Conservation (phyloP, 2,113 vertebrate genomes). For the Pterocles gutturalis region DNA sequence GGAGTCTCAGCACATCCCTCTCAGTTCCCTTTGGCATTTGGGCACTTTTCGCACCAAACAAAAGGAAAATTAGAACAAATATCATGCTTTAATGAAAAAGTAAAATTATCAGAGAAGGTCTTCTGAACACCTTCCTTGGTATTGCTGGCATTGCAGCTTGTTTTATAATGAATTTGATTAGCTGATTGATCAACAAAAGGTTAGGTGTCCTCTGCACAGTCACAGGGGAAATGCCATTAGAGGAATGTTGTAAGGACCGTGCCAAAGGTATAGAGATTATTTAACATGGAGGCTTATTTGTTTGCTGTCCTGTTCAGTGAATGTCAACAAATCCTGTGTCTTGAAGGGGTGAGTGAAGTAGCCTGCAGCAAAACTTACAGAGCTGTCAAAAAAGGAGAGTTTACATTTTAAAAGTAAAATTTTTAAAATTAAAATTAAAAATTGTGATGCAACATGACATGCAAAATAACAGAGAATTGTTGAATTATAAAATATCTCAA, state of each 20-base stretch:
- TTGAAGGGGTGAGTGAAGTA: neutral
- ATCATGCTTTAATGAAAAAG: neutral
- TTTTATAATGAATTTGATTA: neutral
- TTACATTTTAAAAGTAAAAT: neutral
- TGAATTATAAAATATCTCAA: neutral
- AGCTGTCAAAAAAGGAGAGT: neutral
- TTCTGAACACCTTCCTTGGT: neutral
- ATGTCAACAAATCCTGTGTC: neutral
- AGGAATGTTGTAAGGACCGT: neutral
- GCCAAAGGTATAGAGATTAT: neutral
- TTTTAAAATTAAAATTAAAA: too few species aligned
- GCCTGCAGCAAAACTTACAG: neutral
- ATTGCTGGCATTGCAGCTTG: neutral
- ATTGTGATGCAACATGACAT: neutral
- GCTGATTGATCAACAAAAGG: neutral
- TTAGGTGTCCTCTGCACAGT: neutral
- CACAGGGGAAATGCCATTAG: neutral
- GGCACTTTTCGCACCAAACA: neutral
- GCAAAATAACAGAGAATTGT: neutral
- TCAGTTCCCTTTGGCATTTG: neutral
- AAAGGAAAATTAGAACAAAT: neutral
- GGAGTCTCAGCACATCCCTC: neutral
- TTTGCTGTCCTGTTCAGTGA: neutral
- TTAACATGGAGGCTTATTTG: neutral
- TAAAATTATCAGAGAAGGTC: neutral